Evolutionary conservation across 2,797 vertebrate genomes (phyloP).

Genomic region (Taeniopygia guttata): DNA sequence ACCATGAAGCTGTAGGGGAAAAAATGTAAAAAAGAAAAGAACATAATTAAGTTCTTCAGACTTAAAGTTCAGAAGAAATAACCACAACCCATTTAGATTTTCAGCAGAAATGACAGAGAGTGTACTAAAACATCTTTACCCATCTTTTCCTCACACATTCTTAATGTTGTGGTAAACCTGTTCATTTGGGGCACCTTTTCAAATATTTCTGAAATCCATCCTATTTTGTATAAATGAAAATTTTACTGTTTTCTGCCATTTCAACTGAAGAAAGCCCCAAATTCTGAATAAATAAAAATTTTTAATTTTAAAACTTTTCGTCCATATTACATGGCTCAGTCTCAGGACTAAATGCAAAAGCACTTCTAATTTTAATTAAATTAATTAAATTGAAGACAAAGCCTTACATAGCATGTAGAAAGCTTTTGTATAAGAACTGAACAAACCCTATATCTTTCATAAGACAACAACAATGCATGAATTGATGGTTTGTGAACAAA

Average conservation of each 20-base stretch:
- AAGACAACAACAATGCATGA: not conserved
- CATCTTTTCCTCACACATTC: not conserved
- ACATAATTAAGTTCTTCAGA: not conserved
- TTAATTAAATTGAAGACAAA: not conserved
- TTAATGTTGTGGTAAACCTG: not conserved
- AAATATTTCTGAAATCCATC: not conserved
- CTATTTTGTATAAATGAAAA: not conserved
- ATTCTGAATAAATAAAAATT: not conserved
- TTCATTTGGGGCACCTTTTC: not conserved
- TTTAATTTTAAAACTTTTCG: not conserved
- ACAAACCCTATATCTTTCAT: not conserved
- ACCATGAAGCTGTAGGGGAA: not conserved
- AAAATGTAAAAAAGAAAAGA: accelerated
- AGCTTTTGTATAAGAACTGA: not conserved
- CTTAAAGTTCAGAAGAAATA: not conserved
- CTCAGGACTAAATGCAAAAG: not conserved
- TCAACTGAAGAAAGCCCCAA: not conserved
- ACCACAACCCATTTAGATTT: not conserved
- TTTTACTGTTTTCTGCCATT: not conserved
- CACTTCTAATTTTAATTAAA: not conserved
- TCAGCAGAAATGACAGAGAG: not conserved
- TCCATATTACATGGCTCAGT: not conserved
- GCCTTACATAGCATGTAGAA: not conserved
- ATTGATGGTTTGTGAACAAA: not conserved
- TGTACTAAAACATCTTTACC: not conserved